These are phyloP conservation scores for Hormaphis cornu DNA, from an alignment of 1,140 invertebrate genomes.

Conservation along the genomic window DNA sequence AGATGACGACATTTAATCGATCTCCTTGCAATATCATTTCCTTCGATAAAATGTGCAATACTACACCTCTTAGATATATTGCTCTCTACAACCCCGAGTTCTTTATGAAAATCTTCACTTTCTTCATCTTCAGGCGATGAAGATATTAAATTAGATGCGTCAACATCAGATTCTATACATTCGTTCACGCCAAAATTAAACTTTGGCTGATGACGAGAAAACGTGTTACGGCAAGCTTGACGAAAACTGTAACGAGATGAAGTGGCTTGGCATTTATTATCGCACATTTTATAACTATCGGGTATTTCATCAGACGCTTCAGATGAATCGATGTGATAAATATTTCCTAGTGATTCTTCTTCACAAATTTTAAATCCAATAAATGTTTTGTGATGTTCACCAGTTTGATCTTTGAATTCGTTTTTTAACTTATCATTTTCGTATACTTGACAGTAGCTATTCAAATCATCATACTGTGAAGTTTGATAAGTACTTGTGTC, in stretches of 20 bases:
- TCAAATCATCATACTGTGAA: slow-evolving; percentile 27
- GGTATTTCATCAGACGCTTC: slow-evolving; percentile 56
- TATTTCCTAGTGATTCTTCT: slow-evolving; percentile 42
- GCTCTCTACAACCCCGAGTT: slow-evolving; percentile 14
- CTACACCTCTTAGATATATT: slow-evolving; percentile 30
- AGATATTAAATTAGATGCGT: slow-evolving; percentile 39
- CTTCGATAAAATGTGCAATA: slow-evolving; percentile 35
- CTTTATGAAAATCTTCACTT: slow-evolving; percentile 36
- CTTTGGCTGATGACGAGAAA: neutral
- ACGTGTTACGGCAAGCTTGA: neutral
- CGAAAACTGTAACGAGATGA: slow-evolving; percentile 17
- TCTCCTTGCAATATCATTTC: slow-evolving; percentile 62
- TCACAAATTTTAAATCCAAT: slow-evolving; percentile 34
- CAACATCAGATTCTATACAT: slow-evolving; percentile 33
- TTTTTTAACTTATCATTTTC: slow-evolving; percentile 25
- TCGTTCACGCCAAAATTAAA: slow-evolving; percentile 6
- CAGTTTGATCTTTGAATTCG: slow-evolving; percentile 9
- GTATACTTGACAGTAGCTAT: slow-evolving; percentile 18
- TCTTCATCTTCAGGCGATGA: slow-evolving; percentile 39
- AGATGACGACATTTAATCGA: slow-evolving; percentile 47
- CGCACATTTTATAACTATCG: slow-evolving; percentile 33
- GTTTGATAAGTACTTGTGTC: slow-evolving; percentile 27
- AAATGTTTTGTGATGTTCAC: slow-evolving; percentile 18
- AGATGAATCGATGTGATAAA: slow-evolving; percentile 69
- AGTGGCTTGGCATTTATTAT: neutral